Percentiles rank a stretch among this genome's conserved stretches.
These are phyloP conservation scores for Solen grandis DNA, from an alignment of 1,140 invertebrate genomes.

Conservation along the genomic window DNA sequence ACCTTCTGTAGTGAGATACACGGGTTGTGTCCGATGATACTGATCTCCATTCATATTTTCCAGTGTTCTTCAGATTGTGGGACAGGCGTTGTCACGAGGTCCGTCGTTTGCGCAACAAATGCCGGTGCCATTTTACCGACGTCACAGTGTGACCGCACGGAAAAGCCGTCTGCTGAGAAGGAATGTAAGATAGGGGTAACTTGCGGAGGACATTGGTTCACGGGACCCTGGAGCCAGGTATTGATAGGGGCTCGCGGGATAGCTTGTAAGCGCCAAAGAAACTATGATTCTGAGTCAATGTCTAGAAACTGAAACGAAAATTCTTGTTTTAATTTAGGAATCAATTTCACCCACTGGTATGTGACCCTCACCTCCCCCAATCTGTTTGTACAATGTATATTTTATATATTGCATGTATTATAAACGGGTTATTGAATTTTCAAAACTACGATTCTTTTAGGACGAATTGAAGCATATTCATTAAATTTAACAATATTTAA, in stretches of 20 bases:
- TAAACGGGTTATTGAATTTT: no score
- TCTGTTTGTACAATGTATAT: background rate
- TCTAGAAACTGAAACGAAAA: background rate
- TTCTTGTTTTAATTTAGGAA: background rate
- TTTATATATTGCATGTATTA: background rate
- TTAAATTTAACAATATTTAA: no score
- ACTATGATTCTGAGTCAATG: background rate
- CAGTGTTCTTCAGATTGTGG: conserved; percentile 34
- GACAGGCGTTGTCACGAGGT: conserved; percentile 7
- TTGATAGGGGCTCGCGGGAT: no score
- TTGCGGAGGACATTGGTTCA: conserved; percentile 37
- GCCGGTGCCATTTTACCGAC: background rate
- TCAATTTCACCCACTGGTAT: background rate
- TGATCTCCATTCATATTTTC: no score
- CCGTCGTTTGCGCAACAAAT: conserved; percentile 7
- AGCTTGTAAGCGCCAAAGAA: background rate
- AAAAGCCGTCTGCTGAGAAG: conserved; percentile 8
- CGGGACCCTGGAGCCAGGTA: conserved; percentile 42
- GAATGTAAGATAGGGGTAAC: background rate
- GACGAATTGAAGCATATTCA: no score
- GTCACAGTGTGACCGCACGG: background rate
- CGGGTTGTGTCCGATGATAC: no score
- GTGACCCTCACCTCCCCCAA: background rate
- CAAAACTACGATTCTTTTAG: no score
- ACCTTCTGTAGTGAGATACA: no score